Conservation (phyloP, 2,797 vertebrate species). For the Hemibagrus guttatus region DNA sequence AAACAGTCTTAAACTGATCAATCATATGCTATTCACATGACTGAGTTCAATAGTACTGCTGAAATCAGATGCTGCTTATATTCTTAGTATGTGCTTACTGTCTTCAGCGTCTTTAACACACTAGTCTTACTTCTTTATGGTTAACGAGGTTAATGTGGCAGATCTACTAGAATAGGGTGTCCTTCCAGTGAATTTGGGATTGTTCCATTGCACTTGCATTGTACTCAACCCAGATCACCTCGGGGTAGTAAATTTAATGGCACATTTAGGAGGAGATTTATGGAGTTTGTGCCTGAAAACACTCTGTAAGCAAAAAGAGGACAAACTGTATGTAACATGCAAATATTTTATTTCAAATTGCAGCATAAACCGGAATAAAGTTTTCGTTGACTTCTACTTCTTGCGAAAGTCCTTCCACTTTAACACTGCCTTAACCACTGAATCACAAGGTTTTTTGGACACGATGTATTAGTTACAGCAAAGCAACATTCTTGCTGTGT, state of each 20-base stretch:
- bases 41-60: not conserved
- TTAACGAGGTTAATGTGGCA: not conserved
- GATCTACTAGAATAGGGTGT: not conserved
- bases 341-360: slow-evolving; percentile 13
- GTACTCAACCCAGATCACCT: not conserved
- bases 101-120: slow-evolving; percentile 3
- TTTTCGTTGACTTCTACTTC: not conserved
- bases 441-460: slow-evolving; percentile 39
- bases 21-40: not conserved
- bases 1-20: not conserved
- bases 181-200: not conserved
- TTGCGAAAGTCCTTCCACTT: not conserved
- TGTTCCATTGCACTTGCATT: not conserved
- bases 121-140: not conserved
- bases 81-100: not conserved
- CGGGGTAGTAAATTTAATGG: not conserved
- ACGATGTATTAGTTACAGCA: not conserved
- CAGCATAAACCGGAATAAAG: slow-evolving; percentile 5
- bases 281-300: not conserved
- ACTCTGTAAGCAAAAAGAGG: slow-evolving; percentile 3
- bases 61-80: not conserved
- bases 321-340: not conserved
- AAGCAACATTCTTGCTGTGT: slow-evolving; percentile 34
- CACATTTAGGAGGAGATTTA: not conserved
- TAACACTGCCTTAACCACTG: slow-evolving; percentile 12